A percentile compares a stretch with the other conserved stretches of the same genome.
Conservation (phyloP, 2,113 vertebrate species). For the Pheucticus melanocephalus region DNA sequence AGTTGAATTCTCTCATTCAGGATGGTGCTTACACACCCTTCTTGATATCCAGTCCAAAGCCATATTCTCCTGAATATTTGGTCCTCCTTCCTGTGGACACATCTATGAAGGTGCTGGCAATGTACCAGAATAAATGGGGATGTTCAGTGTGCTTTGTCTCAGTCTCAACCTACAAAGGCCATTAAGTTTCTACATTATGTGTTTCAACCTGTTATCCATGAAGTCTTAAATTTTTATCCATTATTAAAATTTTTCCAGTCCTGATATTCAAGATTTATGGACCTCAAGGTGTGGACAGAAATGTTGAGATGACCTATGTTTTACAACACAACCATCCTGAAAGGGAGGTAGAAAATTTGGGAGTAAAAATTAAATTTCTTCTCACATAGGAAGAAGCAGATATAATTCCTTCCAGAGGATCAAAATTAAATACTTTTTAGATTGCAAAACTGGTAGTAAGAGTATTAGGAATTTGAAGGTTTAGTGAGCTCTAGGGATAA, state of each 20-base stretch:
- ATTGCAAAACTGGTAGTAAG: neutral
- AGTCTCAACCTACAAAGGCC: slow-evolving; percentile 4
- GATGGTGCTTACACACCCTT: neutral
- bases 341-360: neutral
- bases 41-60: neutral
- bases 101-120: neutral
- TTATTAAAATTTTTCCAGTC: slow-evolving; percentile 19
- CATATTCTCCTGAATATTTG: neutral
- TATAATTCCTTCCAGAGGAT: neutral
- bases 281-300: neutral
- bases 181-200: slow-evolving; percentile 47
- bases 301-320: neutral
- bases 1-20: neutral
- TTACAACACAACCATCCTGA: neutral
- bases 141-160: neutral
- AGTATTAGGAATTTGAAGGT: neutral
- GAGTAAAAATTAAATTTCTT: slow-evolving; percentile 1
- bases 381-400: neutral
- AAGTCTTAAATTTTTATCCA: slow-evolving; percentile 20
- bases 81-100: neutral
- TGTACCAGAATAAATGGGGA: neutral
- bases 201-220: slow-evolving; percentile 22
- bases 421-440: neutral
- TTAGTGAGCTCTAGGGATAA: slow-evolving; percentile 13
- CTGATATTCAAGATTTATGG: slow-evolving; percentile 12